Evolutionary conservation across 1,140 invertebrate genomes (phyloP), one percentile per base, ranked within the genome.

Genomic region (Habropoda laboriosa): DNA sequence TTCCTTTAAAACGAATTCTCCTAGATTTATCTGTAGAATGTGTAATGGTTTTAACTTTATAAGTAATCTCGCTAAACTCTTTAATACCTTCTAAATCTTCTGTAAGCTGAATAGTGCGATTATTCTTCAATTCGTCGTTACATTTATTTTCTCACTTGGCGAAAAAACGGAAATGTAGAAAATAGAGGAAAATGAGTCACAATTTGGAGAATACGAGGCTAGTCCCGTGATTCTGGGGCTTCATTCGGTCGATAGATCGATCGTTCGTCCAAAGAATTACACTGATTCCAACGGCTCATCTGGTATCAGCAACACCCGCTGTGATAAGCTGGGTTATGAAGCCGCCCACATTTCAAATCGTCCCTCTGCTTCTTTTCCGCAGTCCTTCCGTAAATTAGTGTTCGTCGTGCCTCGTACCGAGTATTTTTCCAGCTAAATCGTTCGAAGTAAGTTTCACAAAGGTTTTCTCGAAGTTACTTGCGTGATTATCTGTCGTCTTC

Each of bases 291-390:
- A 12, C n/a, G 32, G 45, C 55, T 78, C 42, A 71, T 78, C 55
- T 47, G 27, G 16, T 78, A 78, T 78, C 75, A 53, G 75, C 42
- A 71, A 78, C 75, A 78, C 75, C 75, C 75, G 75, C 67, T n/a
- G 21, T 42, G 75, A 78, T 78, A 78, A 78, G 67, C 51, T 6
- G 27, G 12, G 55, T 30, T 60, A 42, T 8, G 75, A 78, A 78
- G 45, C 75, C 75, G 75, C 75, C 75, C 75, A 78, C 75, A 70
- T 70, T 78, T 78, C 55, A 27, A 60, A 78, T 71, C 55, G 32
- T 70, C 27, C 18, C 16, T 49, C 40, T 13, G 51, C 16, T n/a
- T 7, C 38, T 12, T 70, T 70, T 24, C 5, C 27, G 10, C 21
- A 24, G 4, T 71, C 30, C 66, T n/a, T 42, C 38, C 32, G 24